Evolutionary conservation across 2,888 invertebrate species (phyloP).

Genomic region (Amphipyra berbera): DNA sequence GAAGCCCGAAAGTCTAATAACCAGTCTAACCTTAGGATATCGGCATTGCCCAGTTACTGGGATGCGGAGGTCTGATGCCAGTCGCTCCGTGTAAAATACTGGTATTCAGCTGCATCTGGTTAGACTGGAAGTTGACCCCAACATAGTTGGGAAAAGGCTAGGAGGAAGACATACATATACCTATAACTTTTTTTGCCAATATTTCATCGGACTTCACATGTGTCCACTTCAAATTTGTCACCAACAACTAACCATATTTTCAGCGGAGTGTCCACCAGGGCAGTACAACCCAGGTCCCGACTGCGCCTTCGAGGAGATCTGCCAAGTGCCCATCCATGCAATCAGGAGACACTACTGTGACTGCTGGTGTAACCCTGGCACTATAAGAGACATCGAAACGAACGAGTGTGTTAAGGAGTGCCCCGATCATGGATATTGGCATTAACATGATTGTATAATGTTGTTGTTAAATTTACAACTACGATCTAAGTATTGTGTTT

Average conservation of each 20-base stretch:
- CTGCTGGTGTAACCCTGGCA: conserved; percentile 72
- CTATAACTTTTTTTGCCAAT: too few species aligned
- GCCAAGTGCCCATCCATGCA: conserved; percentile 63
- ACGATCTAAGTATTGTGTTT: conserved; percentile 17
- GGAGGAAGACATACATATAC: too few species aligned
- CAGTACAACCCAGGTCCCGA: conserved; percentile 70
- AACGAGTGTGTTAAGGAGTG: conserved; percentile 65
- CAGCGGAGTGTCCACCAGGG: conserved; percentile 71
- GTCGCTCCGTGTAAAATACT: too few species aligned
- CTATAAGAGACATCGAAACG: conserved; percentile 59
- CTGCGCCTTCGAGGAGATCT: conserved; percentile 69
- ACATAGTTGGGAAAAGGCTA: too few species aligned
- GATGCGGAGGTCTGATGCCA: too few species aligned
- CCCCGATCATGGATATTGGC: conserved; percentile 23
- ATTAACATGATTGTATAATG: conserved; percentile 1
- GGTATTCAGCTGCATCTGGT: too few species aligned
- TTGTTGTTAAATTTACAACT: conserved; percentile 24
- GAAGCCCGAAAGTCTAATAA: too few species aligned
- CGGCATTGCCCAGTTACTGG: too few species aligned
- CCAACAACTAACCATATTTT: conserved; percentile 37
- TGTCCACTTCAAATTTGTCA: not conserved
- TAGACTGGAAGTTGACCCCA: too few species aligned
- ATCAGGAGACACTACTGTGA: conserved; percentile 71
- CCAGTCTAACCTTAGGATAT: too few species aligned
- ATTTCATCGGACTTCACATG: too few species aligned